Percentiles rank a stretch among this genome's conserved stretches.
Conservation (phyloP, 2,888 invertebrate species). For the Caenorhabditis parvicauda region DNA sequence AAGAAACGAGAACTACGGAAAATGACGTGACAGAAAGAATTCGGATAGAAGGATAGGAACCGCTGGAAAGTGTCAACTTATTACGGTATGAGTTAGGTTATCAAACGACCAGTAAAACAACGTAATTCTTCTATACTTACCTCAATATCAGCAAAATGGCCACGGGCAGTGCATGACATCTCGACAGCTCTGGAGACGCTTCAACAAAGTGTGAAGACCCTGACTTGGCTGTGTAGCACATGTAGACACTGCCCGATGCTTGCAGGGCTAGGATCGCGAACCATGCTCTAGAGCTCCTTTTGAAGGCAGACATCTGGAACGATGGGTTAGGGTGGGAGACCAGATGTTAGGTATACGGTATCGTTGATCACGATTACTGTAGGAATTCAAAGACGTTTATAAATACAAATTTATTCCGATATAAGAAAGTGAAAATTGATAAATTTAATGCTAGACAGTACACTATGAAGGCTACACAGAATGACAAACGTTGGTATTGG, state of each 20-base stretch:
- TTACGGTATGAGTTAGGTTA: too few relatives aligned
- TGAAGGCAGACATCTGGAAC: constrained; percentile 5
- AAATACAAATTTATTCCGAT: too few relatives aligned
- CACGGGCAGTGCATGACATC: constrained; percentile 25
- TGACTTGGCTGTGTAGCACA: constrained; percentile 18
- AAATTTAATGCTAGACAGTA: too few relatives aligned
- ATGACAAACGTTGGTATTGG: too few relatives aligned
- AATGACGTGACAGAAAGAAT: background rate
- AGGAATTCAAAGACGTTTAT: too few relatives aligned
- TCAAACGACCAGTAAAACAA: too few relatives aligned
- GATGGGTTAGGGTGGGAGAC: too few relatives aligned
- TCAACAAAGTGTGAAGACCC: constrained; percentile 12
- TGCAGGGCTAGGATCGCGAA: constrained; percentile 24
- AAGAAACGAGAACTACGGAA: background rate
- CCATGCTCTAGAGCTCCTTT: constrained; percentile 22
- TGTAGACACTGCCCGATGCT: constrained; percentile 31
- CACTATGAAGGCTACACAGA: too few relatives aligned
- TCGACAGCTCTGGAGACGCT: constrained; percentile 6
- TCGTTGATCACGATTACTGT: too few relatives aligned
- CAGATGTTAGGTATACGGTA: too few relatives aligned
- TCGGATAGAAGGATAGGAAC: constrained; percentile 2
- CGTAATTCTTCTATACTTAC: constrained; percentile 8
- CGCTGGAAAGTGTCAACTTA: too few relatives aligned
- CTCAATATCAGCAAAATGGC: constrained; percentile 14
- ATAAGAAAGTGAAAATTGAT: too few relatives aligned